Evolutionary conservation across 1,140 invertebrate species (phyloP).

Genomic region (Bombus vancouverensis): DNA sequence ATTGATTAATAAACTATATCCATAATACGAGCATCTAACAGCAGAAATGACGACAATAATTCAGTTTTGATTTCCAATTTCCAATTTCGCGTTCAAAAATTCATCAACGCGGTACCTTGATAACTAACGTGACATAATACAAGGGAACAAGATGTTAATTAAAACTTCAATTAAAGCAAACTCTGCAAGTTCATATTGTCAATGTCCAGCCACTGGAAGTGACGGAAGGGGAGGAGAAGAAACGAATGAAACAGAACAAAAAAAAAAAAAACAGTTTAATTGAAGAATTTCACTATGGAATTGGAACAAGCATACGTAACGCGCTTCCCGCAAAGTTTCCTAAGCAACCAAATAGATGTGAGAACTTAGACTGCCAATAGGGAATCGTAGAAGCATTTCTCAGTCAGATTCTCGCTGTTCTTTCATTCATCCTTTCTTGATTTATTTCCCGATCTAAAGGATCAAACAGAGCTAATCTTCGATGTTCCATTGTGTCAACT

Average conservation of each 20-base stretch:
- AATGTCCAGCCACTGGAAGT: background rate
- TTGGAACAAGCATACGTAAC: conserved; percentile 32
- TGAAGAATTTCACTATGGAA: conserved; percentile 31
- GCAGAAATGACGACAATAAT: too few species aligned
- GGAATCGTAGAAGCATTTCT: conserved; percentile 68
- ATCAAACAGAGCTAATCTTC: background rate
- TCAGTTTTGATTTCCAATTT: too few species aligned
- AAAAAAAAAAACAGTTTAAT: background rate
- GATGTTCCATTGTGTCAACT: conserved; percentile 72
- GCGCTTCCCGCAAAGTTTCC: background rate
- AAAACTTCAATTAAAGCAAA: conserved; percentile 61
- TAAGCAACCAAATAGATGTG: background rate
- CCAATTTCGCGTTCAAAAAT: background rate
- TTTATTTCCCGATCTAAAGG: too few species aligned
- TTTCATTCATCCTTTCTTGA: too few species aligned
- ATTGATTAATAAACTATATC: background rate
- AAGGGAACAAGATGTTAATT: conserved; percentile 59
- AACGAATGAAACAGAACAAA: background rate
- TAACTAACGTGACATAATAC: too few species aligned
- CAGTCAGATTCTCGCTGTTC: too few species aligned
- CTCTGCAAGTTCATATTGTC: background rate
- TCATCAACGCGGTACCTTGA: background rate
- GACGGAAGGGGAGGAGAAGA: background rate
- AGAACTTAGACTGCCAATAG: conserved; percentile 36
- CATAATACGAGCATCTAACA: background rate